Percentiles rank a stretch among this genome's conserved stretches.
phyloP scores from a whole-genome alignment of 2,113 vertebrate genomes.

The Shinisaurus crocodilurus region DNA sequence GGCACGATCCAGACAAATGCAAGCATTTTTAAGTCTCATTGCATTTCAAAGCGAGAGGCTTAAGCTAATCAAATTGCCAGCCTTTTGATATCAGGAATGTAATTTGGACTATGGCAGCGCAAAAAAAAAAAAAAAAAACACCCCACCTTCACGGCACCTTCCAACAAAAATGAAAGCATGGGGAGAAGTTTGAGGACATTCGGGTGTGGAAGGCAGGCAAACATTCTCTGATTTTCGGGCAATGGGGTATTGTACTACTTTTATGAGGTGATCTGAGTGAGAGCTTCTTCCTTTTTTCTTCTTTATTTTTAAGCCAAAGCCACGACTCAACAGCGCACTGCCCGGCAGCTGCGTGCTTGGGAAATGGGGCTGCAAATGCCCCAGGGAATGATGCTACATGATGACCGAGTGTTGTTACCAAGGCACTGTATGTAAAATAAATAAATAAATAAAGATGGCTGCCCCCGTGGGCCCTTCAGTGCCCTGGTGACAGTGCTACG shows the following conservation, averaged over 20 bases:
- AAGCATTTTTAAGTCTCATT: not conserved
- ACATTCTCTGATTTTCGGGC: not conserved
- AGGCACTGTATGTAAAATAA: not conserved
- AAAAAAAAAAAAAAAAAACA: not conserved
- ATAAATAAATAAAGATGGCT: no score
- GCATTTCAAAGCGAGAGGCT: not conserved
- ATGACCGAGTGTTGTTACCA: not conserved
- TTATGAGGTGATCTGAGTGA: not conserved
- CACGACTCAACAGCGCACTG: no score
- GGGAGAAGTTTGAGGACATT: not conserved
- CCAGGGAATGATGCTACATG: not conserved
- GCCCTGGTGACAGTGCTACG: no score
- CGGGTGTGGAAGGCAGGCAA: not conserved
- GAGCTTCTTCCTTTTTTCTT: not conserved
- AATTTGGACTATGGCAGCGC: not conserved
- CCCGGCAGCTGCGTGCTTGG: not conserved
- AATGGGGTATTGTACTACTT: not conserved
- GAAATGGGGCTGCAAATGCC: no score
- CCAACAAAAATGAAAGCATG: not conserved
- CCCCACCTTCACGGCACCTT: not conserved
- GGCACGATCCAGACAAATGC: not conserved
- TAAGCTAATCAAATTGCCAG: not conserved
- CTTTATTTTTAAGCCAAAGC: not conserved
- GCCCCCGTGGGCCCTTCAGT: no score
- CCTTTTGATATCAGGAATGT: not conserved